phyloP scores from a whole-genome alignment of 2,113 vertebrate species.

The Pogona vitticeps region DNA sequence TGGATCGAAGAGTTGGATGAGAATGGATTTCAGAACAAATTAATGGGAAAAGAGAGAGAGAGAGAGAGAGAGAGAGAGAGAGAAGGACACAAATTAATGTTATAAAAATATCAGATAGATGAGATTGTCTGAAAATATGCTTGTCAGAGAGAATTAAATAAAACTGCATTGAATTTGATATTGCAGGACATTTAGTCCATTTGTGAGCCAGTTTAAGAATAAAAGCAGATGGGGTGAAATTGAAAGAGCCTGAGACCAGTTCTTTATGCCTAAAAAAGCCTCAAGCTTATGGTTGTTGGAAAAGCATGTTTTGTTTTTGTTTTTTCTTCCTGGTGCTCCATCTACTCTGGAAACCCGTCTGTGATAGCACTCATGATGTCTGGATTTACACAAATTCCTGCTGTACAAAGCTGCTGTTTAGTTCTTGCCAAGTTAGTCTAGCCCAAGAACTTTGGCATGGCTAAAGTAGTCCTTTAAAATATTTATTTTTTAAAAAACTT shows the following conservation, averaged over 20 bases:
- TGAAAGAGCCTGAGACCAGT: neutral
- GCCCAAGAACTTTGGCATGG: neutral
- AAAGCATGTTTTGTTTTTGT: neutral
- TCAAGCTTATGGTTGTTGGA: neutral
- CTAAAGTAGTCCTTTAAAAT: too few species aligned
- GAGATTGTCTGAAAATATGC: neutral
- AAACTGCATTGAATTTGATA: neutral
- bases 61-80: neutral
- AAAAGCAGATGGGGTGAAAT: neutral
- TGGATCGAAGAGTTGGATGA: neutral
- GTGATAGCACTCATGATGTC: neutral
- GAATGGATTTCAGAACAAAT: slow-evolving; percentile 9
- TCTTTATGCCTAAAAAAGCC: neutral
- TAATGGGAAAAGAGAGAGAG: neutral
- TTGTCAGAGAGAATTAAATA: neutral
- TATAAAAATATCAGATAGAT: neutral
- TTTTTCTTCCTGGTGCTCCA: neutral
- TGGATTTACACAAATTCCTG: too few species aligned
- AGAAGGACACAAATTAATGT: neutral
- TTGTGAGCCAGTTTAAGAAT: neutral
- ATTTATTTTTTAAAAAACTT: too few species aligned
- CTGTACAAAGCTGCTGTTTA: neutral
- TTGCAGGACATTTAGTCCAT: neutral
- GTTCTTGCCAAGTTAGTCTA: neutral
- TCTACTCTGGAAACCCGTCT: neutral